Evolutionary conservation across 2,797 vertebrate species (phyloP).

Genomic region (Choloepus didactylus): DNA sequence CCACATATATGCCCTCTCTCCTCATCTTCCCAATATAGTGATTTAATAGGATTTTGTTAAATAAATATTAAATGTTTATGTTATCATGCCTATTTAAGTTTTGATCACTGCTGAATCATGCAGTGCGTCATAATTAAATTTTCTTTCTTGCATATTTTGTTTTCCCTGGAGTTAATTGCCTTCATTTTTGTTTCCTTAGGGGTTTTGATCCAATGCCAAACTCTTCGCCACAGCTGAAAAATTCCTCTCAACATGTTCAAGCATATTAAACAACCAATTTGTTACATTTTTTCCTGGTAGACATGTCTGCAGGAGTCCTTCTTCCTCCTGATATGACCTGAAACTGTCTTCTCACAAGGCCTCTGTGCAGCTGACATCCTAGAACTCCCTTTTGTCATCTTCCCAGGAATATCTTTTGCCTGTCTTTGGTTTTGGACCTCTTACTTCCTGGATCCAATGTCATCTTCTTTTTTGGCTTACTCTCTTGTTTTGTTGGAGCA

Average conservation of each 20-base stretch:
- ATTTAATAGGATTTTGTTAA: slow-evolving; percentile 13
- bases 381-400: neutral
- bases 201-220: neutral
- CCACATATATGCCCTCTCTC: neutral
- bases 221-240: slow-evolving; percentile 22
- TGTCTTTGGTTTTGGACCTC: neutral
- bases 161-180: neutral
- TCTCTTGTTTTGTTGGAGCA: slow-evolving; percentile 5
- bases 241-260: neutral
- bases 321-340: neutral
- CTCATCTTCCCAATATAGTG: neutral
- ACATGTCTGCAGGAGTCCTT: neutral
- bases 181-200: neutral
- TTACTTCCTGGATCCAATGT: neutral
- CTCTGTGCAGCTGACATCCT: neutral
- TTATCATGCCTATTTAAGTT: slow-evolving; percentile 18
- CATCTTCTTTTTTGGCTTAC: neutral
- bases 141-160: neutral
- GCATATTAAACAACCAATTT: neutral
- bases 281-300: neutral
- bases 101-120: neutral
- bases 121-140: neutral
- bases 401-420: neutral
- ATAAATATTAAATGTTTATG: neutral
- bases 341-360: neutral